These are phyloP conservation scores for Chloropsis hardwickii DNA, from an alignment of 2,113 vertebrate genomes.

Conservation along the genomic window DNA sequence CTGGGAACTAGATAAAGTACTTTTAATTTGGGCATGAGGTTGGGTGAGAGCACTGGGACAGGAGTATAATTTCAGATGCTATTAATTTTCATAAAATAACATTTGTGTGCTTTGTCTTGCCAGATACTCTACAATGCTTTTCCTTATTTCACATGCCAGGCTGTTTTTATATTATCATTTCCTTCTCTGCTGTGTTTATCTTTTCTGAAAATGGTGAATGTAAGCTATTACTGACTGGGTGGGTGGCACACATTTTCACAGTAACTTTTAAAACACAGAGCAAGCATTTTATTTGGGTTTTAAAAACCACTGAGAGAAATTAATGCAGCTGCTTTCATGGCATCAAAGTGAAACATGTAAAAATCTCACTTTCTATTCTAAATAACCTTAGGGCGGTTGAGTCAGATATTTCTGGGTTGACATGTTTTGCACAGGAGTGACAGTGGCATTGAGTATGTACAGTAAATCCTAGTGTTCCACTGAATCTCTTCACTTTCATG, in stretches of 20 bases:
- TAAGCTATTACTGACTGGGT: slow-evolving; percentile 64
- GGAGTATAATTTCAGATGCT: slow-evolving; percentile 52
- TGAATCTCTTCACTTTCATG: slow-evolving; percentile 68
- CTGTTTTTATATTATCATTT: slow-evolving; percentile 68
- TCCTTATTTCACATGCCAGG: slow-evolving; percentile 44
- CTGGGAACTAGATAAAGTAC: slow-evolving; percentile 68
- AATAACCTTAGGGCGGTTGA: slow-evolving; percentile 71
- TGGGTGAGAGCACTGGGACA: not conserved
- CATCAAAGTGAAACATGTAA: slow-evolving; percentile 70
- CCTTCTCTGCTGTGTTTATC: slow-evolving; percentile 69
- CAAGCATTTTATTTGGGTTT: slow-evolving; percentile 71
- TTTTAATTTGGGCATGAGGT: slow-evolving; percentile 31
- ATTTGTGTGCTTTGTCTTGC: slow-evolving; percentile 49
- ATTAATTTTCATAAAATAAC: slow-evolving; percentile 65
- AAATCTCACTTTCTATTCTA: slow-evolving; percentile 64
- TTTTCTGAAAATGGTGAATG: slow-evolving; percentile 64
- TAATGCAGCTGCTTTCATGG: slow-evolving; percentile 59
- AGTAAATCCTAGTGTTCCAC: slow-evolving; percentile 67
- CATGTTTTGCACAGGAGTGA: slow-evolving; percentile 64
- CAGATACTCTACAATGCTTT: slow-evolving; percentile 50
- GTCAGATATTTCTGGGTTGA: slow-evolving; percentile 71
- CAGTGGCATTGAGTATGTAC: slow-evolving; percentile 59
- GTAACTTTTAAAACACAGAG: slow-evolving; percentile 66
- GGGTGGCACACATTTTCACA: slow-evolving; percentile 69
- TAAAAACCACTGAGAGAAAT: slow-evolving; percentile 60